Percentiles rank a stretch among this genome's conserved stretches.
phyloP scores from a whole-genome alignment of 2,113 vertebrate species.

The Phoenicopterus ruber region DNA sequence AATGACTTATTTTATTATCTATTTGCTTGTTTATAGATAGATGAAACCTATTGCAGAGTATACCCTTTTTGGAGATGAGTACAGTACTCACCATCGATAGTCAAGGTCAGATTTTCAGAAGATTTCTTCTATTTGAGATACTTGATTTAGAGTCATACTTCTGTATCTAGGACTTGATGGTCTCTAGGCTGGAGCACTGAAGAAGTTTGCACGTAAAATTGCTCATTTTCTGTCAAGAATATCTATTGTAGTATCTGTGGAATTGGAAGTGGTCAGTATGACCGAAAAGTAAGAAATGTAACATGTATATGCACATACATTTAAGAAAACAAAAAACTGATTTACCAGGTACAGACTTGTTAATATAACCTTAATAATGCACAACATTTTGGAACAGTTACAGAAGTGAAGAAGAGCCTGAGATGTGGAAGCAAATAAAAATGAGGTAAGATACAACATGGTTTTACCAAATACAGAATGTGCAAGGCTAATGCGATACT shows the following conservation, averaged over 20 bases:
- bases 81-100: not conserved
- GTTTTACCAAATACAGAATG: not conserved
- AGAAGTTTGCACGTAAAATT: not conserved
- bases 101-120: not conserved
- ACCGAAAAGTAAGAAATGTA: not conserved
- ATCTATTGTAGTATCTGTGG: not conserved
- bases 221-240: not conserved
- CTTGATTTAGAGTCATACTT: not conserved
- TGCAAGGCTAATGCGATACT: not conserved
- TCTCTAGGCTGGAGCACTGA: not conserved
- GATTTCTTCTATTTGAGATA: not conserved
- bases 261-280: not conserved
- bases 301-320: accelerated
- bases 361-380: not conserved
- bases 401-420: not conserved
- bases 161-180: not conserved
- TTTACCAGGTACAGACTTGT: not conserved
- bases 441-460: not conserved
- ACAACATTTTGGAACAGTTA: not conserved
- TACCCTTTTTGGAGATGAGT: not conserved
- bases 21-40: not conserved
- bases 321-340: not conserved
- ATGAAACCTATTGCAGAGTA: not conserved
- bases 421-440: not conserved
- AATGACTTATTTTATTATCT: not conserved